Percentiles rank a stretch among this genome's conserved stretches.
Evolutionary conservation across 92 coral and sea anemone species (phyloP).

Genomic region (Porites rus): DNA sequence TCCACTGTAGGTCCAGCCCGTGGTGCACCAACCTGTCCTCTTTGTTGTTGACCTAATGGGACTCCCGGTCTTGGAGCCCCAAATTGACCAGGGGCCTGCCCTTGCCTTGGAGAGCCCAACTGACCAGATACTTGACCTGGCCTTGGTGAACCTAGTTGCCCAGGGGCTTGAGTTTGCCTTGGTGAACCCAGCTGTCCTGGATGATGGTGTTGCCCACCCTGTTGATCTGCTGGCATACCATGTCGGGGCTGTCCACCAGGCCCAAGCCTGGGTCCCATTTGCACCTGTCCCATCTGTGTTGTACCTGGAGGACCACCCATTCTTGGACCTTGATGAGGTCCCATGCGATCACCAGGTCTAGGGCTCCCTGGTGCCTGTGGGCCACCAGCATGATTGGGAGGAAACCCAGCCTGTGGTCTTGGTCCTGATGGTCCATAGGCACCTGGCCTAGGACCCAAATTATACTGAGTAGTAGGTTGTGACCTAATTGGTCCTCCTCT

Average conservation of each 20-base stretch:
- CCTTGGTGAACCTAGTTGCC: constrained; percentile 35
- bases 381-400: constrained; percentile 49
- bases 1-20: constrained; percentile 13
- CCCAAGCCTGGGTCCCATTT: constrained; percentile 32
- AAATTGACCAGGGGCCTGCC: not conserved
- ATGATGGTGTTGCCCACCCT: constrained; percentile 49
- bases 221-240: constrained; percentile 38
- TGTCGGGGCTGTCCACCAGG: constrained; percentile 40
- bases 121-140: constrained; percentile 38
- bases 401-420: constrained; percentile 33
- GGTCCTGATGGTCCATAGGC: constrained; percentile 27
- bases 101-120: constrained; percentile 37
- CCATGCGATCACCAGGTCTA: constrained; percentile 31
- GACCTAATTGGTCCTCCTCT: constrained; percentile 20
- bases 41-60: constrained; percentile 13
- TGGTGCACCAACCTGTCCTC: constrained; percentile 23
- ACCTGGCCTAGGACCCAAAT: constrained; percentile 37
- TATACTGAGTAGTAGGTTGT: constrained; percentile 36
- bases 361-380: constrained; percentile 40
- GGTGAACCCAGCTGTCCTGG: constrained; percentile 45
- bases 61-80: constrained; percentile 16
- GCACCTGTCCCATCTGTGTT: constrained; percentile 1
- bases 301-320: constrained; percentile 31
- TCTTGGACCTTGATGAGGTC: constrained; percentile 44
- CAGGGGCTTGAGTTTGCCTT: constrained; percentile 16